Conservation (phyloP, 2,888 invertebrate genomes). For the Limnephilus rhombicus region DNA sequence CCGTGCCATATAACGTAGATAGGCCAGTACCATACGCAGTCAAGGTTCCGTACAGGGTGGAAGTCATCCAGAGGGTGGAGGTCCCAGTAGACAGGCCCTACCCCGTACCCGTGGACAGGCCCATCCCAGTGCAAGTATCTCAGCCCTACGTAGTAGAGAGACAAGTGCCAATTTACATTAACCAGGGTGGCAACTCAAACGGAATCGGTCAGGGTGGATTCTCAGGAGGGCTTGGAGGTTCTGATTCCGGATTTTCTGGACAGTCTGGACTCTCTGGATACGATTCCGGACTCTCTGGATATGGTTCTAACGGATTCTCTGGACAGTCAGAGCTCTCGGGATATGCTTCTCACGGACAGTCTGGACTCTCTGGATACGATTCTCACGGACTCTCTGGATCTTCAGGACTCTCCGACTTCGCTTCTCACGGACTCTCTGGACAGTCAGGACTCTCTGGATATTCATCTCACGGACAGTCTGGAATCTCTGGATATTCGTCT, state of each 20-base stretch:
- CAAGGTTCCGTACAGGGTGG: slow-evolving; percentile 63
- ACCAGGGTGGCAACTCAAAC: background rate
- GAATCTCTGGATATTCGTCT: background rate
- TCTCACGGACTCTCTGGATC: background rate
- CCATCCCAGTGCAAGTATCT: slow-evolving; percentile 54
- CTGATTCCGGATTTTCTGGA: slow-evolving; percentile 13
- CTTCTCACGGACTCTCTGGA: background rate
- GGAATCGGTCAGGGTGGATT: slow-evolving; percentile 26
- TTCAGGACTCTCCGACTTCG: slow-evolving; percentile 10
- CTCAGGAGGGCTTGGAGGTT: slow-evolving; percentile 6
- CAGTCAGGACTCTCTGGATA: slow-evolving; percentile 27
- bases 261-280: background rate
- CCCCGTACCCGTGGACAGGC: slow-evolving; percentile 70
- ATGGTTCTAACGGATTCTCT: background rate
- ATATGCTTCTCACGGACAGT: background rate
- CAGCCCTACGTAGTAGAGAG: slow-evolving; percentile 51
- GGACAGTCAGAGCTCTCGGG: slow-evolving; percentile 13
- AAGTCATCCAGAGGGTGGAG: slow-evolving; percentile 63
- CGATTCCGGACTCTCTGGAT: background rate
- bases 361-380: background rate
- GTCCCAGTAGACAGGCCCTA: slow-evolving; percentile 64
- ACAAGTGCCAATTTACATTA: slow-evolving; percentile 62
- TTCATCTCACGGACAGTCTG: slow-evolving; percentile 20
- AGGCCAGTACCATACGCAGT: slow-evolving; percentile 64
- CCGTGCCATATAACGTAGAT: slow-evolving; percentile 60